Evolutionary conservation across 1,140 invertebrate species (phyloP), one percentile per base, ranked within the genome.

Genomic region (Neotoxoptera formosana): DNA sequence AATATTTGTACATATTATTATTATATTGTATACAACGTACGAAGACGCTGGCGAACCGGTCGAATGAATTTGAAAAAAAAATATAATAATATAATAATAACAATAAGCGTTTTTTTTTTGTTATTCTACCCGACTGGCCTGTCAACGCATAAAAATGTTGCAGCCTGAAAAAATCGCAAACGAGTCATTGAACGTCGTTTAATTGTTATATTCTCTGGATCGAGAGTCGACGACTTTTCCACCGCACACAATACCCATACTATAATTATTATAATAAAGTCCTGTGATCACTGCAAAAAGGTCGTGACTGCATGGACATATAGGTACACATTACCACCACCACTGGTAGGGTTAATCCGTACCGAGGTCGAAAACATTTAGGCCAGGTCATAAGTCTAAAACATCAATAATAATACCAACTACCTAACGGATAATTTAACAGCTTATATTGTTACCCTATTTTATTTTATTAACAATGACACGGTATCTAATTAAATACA

Each of bases 181-280:
- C 51, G 88, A 90, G 88, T 60, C 53, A 60, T 45, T 90, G 88
- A 90, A 90, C 88, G 51, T 60, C 88, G 51, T 60, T 90, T 60
- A 90, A 90, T 90, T 90, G 60, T 88, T 17, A 34, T 47, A 17
- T 90, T 25, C 7, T 76, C 14, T 17, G 14, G 30, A 17, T 76
- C 60, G 60, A 76, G 60, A 76, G 86, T 88, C 86, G 86, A 88
- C 86, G 30, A 48, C 30, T 88, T 88, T 88, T 47, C 14, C 47
- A 11, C 25, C 30, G 7, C 60, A 76, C n/a, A 76, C 21, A n/a
- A 67, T n/a, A 67, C 30, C 60, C 41, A 47, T 20, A 34, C 21
- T 51, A 88, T 34, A 51, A 48, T 87, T 48, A 48, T n/a, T 23
- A 67, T 67, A 30, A 11, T 83, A 20, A 8, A 81, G 25, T 45